Base-by-base conservation (phyloP, 2,113 vertebrate species). In the Aegithalos caudatus region DNA sequence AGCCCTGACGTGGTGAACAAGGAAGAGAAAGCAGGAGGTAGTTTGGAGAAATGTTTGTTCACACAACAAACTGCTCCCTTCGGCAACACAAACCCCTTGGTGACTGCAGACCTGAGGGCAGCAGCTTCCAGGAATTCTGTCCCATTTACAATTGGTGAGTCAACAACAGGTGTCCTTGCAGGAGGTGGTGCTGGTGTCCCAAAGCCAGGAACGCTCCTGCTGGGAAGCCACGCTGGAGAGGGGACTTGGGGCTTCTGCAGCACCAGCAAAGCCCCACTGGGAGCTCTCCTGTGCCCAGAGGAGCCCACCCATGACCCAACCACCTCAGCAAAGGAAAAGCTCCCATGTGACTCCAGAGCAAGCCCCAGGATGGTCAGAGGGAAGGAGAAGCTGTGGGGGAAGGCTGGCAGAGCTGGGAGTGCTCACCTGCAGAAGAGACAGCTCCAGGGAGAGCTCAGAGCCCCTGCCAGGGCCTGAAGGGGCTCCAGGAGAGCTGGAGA, bases 21-120 rank as follows among this genome's bases (percentile, higher is more conserved):
- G 92, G 90, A 86, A 92, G 81, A 53, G 74, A 90, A 40, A 82
- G 67, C 58, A 82, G 88, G 88, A 83, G 91, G 81, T 15, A 47
- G 29, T 47, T 38, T 40, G 31, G 48, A 54, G 81, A 81, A 91
- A 79, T 92, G 79, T 93, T 96, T 96, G 92, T 42, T 97, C 82
- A 74, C 56, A 66, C 86, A 95, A 95, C 94, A 96, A 91, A 67
- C 90, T 86, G 70, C 95, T 92, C 90, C 92, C 85, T 70, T 77
- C 27, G 11, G 90, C 78, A 57, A 90, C 56, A 33, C 0, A 5
- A 93, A 62, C 79, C 60, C 87, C 2, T 8, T 5, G 24, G 74
- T 86, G 85, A 71, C 70, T 72, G 85, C 87, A 92, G 15, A 51
- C 37, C 64, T 14, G 33, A 27, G 20, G 17, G 64, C 38, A 71